A percentile compares a stretch with the other conserved stretches of the same genome.
Evolutionary conservation across 2,113 vertebrate genomes (phyloP).

Genomic region (Sialia sialis): DNA sequence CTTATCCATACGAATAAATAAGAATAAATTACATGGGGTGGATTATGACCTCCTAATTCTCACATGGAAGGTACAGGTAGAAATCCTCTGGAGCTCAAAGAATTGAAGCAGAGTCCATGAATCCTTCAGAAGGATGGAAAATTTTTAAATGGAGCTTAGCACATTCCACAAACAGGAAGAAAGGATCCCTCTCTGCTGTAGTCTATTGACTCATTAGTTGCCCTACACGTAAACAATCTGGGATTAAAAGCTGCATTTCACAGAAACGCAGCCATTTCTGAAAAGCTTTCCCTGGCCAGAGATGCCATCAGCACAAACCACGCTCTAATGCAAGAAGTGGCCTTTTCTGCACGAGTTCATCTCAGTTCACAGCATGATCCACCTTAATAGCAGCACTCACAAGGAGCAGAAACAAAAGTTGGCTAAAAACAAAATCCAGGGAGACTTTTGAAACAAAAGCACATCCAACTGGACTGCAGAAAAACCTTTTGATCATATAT

Average conservation of each 20-base stretch:
- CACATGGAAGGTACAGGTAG: not conserved
- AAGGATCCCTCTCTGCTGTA: not conserved
- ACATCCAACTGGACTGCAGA: not conserved
- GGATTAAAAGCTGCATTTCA: not conserved
- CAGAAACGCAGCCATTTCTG: not conserved
- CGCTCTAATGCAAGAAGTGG: not conserved
- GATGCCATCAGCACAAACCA: not conserved
- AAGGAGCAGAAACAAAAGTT: not conserved
- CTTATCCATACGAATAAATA: not conserved
- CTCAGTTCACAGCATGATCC: not conserved
- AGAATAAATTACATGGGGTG: not conserved
- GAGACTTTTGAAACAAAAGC: not conserved
- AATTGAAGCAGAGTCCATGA: not conserved
- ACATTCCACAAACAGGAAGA: not conserved
- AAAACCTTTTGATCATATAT: not conserved
- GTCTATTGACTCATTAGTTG: not conserved
- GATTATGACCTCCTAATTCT: not conserved
- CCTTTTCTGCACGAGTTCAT: not conserved
- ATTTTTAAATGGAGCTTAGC: not conserved
- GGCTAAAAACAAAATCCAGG: not conserved
- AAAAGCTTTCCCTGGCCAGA: not conserved
- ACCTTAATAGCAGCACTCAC: not conserved
- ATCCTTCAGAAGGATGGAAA: not conserved
- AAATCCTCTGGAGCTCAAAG: not conserved
- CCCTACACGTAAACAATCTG: not conserved